phyloP scores from a whole-genome alignment of 2,888 invertebrate species.

The Agrypnus murinus region DNA sequence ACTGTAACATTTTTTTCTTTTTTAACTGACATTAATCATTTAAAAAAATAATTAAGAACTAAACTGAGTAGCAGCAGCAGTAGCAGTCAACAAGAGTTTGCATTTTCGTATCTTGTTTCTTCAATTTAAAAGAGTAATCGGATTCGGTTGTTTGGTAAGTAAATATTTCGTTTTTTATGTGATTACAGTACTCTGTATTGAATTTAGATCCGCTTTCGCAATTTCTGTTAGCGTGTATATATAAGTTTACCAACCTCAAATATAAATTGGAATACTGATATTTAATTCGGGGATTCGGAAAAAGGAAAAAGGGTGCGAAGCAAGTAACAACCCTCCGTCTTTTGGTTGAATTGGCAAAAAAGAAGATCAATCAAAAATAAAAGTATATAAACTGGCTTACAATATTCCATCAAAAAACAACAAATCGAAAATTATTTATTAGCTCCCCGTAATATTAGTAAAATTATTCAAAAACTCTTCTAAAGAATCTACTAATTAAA shows the following conservation, averaged over 20 bases:
- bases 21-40: conserved; percentile 19
- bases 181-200: conserved; percentile 17
- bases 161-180: conserved; percentile 28
- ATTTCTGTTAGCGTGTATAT: conserved; percentile 4
- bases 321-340: conserved; percentile 6
- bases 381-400: too few relatives aligned
- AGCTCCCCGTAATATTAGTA: too few relatives aligned
- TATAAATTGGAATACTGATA: conserved; percentile 22
- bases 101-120: too few relatives aligned
- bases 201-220: conserved; percentile 30
- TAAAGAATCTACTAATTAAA: too few relatives aligned
- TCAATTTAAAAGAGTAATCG: conserved; percentile 33
- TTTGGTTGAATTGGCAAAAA: neutral
- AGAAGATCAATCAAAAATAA: conserved; percentile 14
- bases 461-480: too few relatives aligned
- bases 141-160: conserved; percentile 29
- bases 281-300: conserved; percentile 17
- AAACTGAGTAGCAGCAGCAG: conserved; percentile 8
- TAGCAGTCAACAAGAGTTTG: neutral
- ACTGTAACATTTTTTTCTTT: neutral
- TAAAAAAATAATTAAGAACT: conserved; percentile 7
- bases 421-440: too few relatives aligned
- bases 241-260: conserved; percentile 28
- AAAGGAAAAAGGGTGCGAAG: conserved; percentile 14
- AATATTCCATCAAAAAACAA: too few relatives aligned